phyloP scores from a whole-genome alignment of 2,797 vertebrate genomes.

The Eurystomus glaucurus region DNA sequence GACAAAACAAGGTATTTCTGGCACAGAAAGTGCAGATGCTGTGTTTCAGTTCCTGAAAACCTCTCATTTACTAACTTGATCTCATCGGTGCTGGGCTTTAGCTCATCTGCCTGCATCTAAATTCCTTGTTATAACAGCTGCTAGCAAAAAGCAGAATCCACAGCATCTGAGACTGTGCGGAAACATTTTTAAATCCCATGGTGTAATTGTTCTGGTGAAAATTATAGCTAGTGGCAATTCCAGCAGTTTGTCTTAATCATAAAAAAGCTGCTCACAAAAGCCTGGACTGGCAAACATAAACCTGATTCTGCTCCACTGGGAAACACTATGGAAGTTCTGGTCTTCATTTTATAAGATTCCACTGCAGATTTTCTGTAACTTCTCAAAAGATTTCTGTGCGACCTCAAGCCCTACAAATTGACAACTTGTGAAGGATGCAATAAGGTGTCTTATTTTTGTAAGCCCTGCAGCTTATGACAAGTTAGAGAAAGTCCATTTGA shows the following conservation, averaged over 20 bases:
- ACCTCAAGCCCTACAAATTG: background rate
- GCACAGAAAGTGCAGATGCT: background rate
- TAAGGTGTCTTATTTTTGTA: background rate
- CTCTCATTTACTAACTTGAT: background rate
- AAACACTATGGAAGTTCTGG: background rate
- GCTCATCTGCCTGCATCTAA: background rate
- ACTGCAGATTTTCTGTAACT: background rate
- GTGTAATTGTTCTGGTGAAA: background rate
- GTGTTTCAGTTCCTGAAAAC: background rate
- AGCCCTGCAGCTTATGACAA: background rate
- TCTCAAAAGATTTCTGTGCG: background rate
- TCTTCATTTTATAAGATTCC: background rate
- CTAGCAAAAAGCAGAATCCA: background rate
- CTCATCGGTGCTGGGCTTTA: background rate
- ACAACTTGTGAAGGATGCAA: background rate
- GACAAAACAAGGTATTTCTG: background rate
- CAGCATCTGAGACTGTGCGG: background rate
- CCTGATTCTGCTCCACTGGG: background rate
- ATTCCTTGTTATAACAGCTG: background rate
- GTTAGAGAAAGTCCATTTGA: background rate
- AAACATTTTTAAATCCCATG: background rate
- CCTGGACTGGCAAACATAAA: background rate
- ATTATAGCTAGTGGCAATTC: background rate
- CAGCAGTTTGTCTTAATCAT: background rate
- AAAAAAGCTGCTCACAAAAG: background rate